Conservation (phyloP, 2,888 invertebrate species). For the Ophion costatus region DNA sequence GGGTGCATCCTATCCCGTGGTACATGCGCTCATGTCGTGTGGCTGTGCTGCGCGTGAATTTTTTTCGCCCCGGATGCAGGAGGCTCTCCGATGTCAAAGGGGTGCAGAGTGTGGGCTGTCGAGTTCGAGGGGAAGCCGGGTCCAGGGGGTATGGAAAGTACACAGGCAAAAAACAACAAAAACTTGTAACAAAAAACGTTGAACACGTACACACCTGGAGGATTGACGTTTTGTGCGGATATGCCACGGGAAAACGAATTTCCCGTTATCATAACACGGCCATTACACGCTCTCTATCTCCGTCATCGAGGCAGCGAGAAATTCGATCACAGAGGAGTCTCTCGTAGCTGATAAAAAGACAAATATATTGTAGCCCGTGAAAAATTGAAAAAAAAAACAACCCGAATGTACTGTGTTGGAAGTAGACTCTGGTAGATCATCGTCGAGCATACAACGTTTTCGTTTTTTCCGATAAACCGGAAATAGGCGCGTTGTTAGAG, state of each 20-base stretch:
- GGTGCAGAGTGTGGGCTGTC: conserved; percentile 18
- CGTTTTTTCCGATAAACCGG: not conserved
- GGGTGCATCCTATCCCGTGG: not conserved
- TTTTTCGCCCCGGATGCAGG: conserved; percentile 37
- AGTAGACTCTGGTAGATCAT: conserved; percentile 30
- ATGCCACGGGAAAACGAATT: conserved; percentile 41
- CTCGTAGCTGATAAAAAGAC: conserved; percentile 39
- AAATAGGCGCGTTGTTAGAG: not conserved
- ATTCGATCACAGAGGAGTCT: not conserved
- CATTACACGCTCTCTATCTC: conserved; percentile 11
- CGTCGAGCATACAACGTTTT: conserved; percentile 10
- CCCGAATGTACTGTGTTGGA: not conserved
- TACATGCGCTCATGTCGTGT: not conserved
- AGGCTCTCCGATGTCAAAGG: conserved; percentile 54
- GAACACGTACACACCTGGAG: conserved; percentile 14
- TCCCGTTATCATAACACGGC: conserved; percentile 40
- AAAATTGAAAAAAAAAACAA: not conserved
- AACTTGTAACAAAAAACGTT: conserved; percentile 40
- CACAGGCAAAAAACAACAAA: conserved; percentile 6
- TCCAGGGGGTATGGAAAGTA: not conserved
- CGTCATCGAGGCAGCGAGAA: conserved; percentile 2
- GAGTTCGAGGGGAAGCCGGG: not conserved
- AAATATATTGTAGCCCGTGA: not conserved
- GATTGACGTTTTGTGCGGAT: not conserved
- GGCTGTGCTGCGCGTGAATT: conserved; percentile 39